Percentiles rank a stretch among this genome's conserved stretches.
These are phyloP conservation scores for Euthynnus affinis DNA, from an alignment of 2,797 vertebrate species.

Conservation along the genomic window DNA sequence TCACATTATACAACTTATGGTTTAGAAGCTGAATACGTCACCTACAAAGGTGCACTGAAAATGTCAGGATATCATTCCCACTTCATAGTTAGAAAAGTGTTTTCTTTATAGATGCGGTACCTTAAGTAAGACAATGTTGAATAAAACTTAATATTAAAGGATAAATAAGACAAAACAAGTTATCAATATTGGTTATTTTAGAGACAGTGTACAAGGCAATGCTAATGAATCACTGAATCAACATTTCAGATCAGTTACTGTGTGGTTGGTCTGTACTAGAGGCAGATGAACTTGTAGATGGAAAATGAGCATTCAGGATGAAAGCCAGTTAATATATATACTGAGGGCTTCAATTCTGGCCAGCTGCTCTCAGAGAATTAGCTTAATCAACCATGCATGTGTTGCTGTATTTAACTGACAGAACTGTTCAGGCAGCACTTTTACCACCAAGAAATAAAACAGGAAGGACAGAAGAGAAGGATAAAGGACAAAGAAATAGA, in stretches of 20 bases:
- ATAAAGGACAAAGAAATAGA: neutral
- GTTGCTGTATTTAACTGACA: neutral
- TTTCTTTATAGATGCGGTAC: neutral
- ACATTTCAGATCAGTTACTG: neutral
- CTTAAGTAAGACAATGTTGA: neutral
- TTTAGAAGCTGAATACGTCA: conserved; percentile 37
- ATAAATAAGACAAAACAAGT: neutral
- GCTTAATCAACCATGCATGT: neutral
- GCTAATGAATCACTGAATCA: neutral
- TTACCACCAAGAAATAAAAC: neutral
- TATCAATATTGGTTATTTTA: neutral
- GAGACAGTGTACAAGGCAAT: neutral
- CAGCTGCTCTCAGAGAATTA: conserved; percentile 4
- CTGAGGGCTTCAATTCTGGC: neutral
- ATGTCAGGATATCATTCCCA: conserved; percentile 45
- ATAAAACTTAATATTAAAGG: neutral
- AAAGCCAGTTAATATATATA: neutral
- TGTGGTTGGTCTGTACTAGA: neutral
- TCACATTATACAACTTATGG: conserved; percentile 60
- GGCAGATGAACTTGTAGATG: too few species aligned
- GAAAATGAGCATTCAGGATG: too few species aligned
- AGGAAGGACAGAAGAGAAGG: too few species aligned
- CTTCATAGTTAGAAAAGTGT: neutral
- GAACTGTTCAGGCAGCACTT: neutral
- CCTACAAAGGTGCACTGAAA: conserved; percentile 25